These are phyloP conservation scores for Apostichopus californicus DNA, from an alignment of 35 echinoderm and acorn worm species.

Conservation along the genomic window DNA sequence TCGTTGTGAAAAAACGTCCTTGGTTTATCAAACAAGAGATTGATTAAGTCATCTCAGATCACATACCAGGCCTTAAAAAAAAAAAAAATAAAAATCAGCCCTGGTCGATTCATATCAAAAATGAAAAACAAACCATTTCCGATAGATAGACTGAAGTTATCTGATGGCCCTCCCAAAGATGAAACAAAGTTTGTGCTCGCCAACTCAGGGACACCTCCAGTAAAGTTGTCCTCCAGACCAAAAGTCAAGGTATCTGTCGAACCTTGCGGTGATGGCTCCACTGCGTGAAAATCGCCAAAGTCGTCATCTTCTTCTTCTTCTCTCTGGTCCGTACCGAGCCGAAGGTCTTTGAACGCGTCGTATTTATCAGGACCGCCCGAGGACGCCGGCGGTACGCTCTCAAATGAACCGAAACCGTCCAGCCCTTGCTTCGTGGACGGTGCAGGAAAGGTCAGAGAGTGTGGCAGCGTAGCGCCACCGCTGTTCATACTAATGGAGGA, in stretches of 20 bases:
- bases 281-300: constrained; percentile 75
- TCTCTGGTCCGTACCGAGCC: not conserved
- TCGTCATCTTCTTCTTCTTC: constrained; percentile 60
- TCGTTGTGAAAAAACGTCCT: too few species aligned
- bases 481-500: not conserved
- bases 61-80: too few species aligned
- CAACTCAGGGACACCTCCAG: not conserved
- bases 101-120: not conserved
- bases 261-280: not conserved
- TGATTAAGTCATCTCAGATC: too few species aligned
- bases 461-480: not conserved
- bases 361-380: not conserved
- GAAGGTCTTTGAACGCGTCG: constrained; percentile 13
- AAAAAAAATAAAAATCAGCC: too few species aligned
- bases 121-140: not conserved
- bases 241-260: not conserved
- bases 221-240: not conserved
- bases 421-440: not conserved
- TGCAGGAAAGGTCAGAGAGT: not conserved
- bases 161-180: not conserved
- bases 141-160: not conserved
- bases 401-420: constrained; percentile 36
- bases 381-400: not conserved
- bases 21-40: too few species aligned
- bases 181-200: not conserved